Base-by-base conservation (phyloP, 1,140 invertebrate genomes). In the Caenorhabditis inopinata region DNA sequence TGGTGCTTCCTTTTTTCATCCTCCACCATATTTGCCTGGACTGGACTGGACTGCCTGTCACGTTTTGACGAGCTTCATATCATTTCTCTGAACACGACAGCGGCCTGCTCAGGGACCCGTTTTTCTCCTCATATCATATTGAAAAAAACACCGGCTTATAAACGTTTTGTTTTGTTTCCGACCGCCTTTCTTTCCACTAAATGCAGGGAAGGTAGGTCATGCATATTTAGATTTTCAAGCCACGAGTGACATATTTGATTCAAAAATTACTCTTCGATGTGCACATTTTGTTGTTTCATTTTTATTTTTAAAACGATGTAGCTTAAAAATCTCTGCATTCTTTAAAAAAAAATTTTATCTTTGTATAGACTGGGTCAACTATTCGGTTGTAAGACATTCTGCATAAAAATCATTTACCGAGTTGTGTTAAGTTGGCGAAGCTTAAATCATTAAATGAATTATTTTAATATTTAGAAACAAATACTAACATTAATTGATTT, bases 51-150 rank as follows among this genome's bases (percentile, higher is more conserved):
- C 32, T 68, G 58, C 58, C 58, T 38, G 58, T 68, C 58, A 68
- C 58, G 58, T 68, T 68, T 68, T 68, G 58, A 68, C 58, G 32
- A 68, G 58, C 58, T 38, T 68, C 58, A 68, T 68, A 68, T 68
- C 58, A 68, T 68, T 68, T 68, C 32, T 38, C 38, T 68, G 58
- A 68, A 68, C 58, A 68, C 58, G 58, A 68, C 58, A 68, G 27
- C 32, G 32, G 58, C 11, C 58, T 32, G 38, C 5, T n/a, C 27
- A 3, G 51, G 27, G 27, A 23, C 48, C 48, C 11, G 58, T 68
- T 68, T 68, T 21, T 38, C 58, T 18, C 23, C 58, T 68, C 58
- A 68, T 68, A 68, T 68, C 58, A 68, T 68, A 68, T 35, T 68
- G 58, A 14, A 38, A 68, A n/a, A 58, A 68, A 42, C 58, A 68